Conservation (phyloP, 2,888 invertebrate genomes). For the Siphonodentalium dalli region DNA sequence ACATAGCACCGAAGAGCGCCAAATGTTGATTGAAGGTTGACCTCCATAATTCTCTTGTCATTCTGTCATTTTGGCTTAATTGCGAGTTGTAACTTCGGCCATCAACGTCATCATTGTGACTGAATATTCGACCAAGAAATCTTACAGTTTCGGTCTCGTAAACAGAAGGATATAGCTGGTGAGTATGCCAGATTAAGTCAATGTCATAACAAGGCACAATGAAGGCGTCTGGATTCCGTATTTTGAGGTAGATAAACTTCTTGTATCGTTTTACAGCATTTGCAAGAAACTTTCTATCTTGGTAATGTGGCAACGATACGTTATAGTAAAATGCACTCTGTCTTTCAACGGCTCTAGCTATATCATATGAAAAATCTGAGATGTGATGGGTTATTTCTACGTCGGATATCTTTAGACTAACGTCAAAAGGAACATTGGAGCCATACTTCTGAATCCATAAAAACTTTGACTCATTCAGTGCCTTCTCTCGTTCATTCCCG, state of each 20-base stretch:
- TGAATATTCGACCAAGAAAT: conserved; percentile 61
- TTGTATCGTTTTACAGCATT: conserved; percentile 64
- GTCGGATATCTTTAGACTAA: conserved; percentile 20
- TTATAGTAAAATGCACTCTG: conserved; percentile 68
- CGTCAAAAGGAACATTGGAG: conserved; percentile 53
- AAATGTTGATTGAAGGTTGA: conserved; percentile 64
- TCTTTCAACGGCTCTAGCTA: conserved; percentile 63
- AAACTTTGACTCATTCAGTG: conserved; percentile 44
- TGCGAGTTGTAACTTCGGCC: conserved; percentile 66
- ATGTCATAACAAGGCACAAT: conserved; percentile 68
- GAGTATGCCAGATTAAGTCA: conserved; percentile 68
- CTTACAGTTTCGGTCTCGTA: conserved; percentile 57
- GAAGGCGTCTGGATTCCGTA: conserved; percentile 64
- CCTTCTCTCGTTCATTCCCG: conserved; percentile 47
- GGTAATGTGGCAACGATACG: conserved; percentile 67
- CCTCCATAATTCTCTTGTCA: conserved; percentile 66
- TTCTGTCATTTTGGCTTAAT: conserved; percentile 63
- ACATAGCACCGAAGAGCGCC: conserved; percentile 66
- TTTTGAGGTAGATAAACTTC: conserved; percentile 65
- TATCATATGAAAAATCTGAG: conserved; percentile 59
- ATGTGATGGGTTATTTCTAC: neutral
- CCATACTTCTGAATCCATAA: conserved; percentile 55
- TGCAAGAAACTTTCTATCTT: conserved; percentile 64
- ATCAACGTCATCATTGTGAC: conserved; percentile 67
- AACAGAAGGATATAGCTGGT: conserved; percentile 64